These are phyloP conservation scores for Lipotes vexillifer DNA, from an alignment of 2,113 vertebrate species.

Conservation along the genomic window DNA sequence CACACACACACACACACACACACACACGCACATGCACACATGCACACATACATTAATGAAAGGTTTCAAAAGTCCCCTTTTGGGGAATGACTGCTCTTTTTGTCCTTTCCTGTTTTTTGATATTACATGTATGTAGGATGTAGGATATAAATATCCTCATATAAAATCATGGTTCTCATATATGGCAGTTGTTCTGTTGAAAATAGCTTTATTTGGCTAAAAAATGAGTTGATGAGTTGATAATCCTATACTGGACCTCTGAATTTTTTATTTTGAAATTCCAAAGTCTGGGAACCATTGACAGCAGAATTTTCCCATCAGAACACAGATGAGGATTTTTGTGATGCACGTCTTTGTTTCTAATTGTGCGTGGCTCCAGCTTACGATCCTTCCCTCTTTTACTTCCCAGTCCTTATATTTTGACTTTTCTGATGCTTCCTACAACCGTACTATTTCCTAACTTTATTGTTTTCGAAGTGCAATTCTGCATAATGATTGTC, in stretches of 20 bases:
- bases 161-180: not conserved
- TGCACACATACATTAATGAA: not conserved
- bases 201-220: slow-evolving; percentile 15
- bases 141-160: not conserved
- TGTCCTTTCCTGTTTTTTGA: not conserved
- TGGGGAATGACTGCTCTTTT: not conserved
- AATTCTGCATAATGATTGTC: not conserved
- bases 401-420: not conserved
- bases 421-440: not conserved
- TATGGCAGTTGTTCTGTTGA: not conserved
- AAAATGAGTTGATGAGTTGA: not conserved
- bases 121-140: not conserved
- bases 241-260: not conserved
- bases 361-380: not conserved
- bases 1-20: not conserved
- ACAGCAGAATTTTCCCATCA: not conserved
- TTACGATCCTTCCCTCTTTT: not conserved
- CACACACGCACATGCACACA: not conserved
- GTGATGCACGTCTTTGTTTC: not conserved
- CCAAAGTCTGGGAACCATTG: not conserved
- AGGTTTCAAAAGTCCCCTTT: not conserved
- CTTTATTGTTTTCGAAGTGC: not conserved
- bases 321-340: not conserved
- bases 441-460: not conserved
- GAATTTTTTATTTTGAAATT: slow-evolving; percentile 4